A percentile compares a stretch with the other conserved stretches of the same genome.
Conservation (phyloP, 2,113 vertebrate genomes). For the Pachyramphus minor region DNA sequence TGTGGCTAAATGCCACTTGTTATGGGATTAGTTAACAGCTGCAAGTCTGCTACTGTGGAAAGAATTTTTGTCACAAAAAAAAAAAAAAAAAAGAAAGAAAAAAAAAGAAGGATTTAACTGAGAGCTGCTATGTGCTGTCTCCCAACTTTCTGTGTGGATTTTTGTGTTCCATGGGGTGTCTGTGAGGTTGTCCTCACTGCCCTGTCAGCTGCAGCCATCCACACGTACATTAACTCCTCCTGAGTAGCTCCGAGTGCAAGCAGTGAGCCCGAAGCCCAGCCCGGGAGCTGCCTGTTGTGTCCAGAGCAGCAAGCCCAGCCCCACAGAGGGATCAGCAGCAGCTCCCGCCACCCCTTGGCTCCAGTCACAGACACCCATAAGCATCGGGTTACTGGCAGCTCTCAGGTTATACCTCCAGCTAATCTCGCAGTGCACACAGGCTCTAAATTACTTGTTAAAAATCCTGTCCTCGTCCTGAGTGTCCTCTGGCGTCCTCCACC, state of each 20-base stretch:
- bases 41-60: conserved; percentile 71
- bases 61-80: conserved; percentile 27
- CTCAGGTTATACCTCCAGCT: neutral
- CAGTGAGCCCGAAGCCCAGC: neutral
- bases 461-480: neutral
- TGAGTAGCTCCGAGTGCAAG: neutral
- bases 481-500: neutral
- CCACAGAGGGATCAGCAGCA: neutral
- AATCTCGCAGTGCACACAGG: neutral
- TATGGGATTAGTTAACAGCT: conserved; percentile 77
- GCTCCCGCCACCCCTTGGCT: neutral
- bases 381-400: neutral
- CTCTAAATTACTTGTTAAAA: conserved; percentile 36
- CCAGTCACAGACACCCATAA: neutral
- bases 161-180: neutral
- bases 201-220: neutral
- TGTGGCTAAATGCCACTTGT: conserved; percentile 72
- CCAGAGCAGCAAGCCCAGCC: neutral
- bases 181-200: neutral
- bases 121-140: neutral
- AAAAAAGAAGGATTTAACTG: conserved; percentile 16
- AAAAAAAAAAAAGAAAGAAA: neutral
- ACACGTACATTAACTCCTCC: neutral
- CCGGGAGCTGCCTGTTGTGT: neutral
- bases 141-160: conserved; percentile 4